Evolutionary conservation across 2,888 invertebrate species (phyloP), one percentile per base, ranked within the genome.

Genomic region (Lasioglossum vierecki): DNA sequence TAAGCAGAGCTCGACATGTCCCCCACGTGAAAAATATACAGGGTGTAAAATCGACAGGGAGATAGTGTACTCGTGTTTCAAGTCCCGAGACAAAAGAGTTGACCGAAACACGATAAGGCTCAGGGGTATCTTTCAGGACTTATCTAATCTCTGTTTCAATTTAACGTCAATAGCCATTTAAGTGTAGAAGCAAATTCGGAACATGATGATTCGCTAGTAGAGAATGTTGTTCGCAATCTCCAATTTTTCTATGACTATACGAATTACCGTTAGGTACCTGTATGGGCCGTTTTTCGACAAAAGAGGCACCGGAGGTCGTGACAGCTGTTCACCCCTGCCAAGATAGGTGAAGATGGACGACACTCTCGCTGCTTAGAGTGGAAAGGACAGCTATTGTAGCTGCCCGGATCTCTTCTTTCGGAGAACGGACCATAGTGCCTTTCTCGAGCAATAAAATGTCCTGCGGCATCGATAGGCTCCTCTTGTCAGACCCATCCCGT

Each of bases 381-480:
- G 63, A 15, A 30, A 26, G 63, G 63, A 63, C 63, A 63, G 63
- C 63, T 63, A 63, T 63, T 63, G 26, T 63, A 15, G 26, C 15
- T 53, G 22, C n/a, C 63, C 30, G 63, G 30, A 30, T 30, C 63
- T 63, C 63, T 30, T 63, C 63, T 63, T 63, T 63, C 63, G 63
- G 60, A 63, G 53, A 53, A 53, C 22, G 53, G 53, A 4, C 35
- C 66, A 3, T 35, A 66, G 66, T 22, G 35, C 35, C 66, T 35
- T 66, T 30, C 66, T 22, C 35, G 35, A 35, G 35, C 66, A 66
- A 66, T 66, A 66, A 66, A 66, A 66, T 18, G 66, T 66, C 66
- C 66, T 15, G 66, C 66, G 66, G 66, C 22, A 18, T 66, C 66
- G 66, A 35, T 35, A 35, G 66, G 66, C 35, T 35, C 18, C 22